Percentiles rank a stretch among this genome's conserved stretches.
Conservation (phyloP, 2,888 invertebrate species). For the Macrosoma leucophasiata region DNA sequence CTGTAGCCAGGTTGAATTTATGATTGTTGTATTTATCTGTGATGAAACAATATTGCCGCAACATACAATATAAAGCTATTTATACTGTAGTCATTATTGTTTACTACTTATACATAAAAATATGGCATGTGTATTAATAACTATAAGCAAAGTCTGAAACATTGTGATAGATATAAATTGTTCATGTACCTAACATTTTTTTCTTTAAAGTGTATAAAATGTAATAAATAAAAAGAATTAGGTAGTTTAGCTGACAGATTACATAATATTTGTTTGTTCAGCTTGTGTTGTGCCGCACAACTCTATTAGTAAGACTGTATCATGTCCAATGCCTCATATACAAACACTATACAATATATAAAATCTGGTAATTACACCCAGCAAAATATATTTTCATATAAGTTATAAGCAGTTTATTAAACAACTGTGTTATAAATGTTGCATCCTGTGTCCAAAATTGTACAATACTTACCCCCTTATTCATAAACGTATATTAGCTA, state of each 20-base stretch:
- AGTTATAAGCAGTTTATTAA: too few relatives aligned
- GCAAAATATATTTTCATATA: too few relatives aligned
- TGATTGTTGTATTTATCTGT: constrained; percentile 46
- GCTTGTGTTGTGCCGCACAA: constrained; percentile 9
- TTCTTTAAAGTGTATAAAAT: constrained; percentile 27
- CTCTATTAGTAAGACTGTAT: constrained; percentile 15
- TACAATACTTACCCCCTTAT: too few relatives aligned
- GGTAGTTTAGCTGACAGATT: constrained; percentile 9
- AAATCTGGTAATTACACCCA: too few relatives aligned
- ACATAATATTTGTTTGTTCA: constrained; percentile 8
- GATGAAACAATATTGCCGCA: constrained; percentile 36
- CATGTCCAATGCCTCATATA: too few relatives aligned
- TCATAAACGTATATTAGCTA: too few relatives aligned
- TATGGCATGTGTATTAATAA: constrained; percentile 35
- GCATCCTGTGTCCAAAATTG: too few relatives aligned
- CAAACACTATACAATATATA: too few relatives aligned
- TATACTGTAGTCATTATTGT: constrained; percentile 35
- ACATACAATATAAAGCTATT: constrained; percentile 23
- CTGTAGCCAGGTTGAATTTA: too few relatives aligned
- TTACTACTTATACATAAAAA: constrained; percentile 37
- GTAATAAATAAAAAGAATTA: constrained; percentile 26
- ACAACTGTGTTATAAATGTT: too few relatives aligned
- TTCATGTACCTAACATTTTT: constrained; percentile 40
- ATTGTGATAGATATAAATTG: constrained; percentile 55
- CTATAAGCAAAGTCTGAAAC: constrained; percentile 52